phyloP scores from a whole-genome alignment of 2,888 invertebrate genomes.

The Zonitis immaculata region DNA sequence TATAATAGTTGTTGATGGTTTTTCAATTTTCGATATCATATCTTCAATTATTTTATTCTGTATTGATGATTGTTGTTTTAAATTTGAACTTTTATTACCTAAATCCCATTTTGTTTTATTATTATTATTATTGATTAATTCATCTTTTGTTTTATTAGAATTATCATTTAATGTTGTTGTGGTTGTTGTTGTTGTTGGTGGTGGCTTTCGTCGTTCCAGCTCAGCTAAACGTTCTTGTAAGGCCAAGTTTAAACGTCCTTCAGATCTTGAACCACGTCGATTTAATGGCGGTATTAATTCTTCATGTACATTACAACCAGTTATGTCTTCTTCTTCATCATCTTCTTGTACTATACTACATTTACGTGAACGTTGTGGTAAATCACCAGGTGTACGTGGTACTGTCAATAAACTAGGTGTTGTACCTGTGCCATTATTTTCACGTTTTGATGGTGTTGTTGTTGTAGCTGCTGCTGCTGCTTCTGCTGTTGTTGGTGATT shows the following conservation, averaged over 20 bases:
- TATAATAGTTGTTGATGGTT: slow-evolving; percentile 48
- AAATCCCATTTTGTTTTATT: slow-evolving; percentile 39
- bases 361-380: slow-evolving; percentile 71
- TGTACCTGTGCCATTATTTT: slow-evolving; percentile 33
- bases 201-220: slow-evolving; percentile 52
- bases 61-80: slow-evolving; percentile 31
- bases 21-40: slow-evolving; percentile 22
- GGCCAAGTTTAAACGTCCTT: slow-evolving; percentile 69
- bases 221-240: slow-evolving; percentile 60
- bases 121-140: background rate
- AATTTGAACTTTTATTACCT: slow-evolving; percentile 38
- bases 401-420: slow-evolving; percentile 53
- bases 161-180: background rate
- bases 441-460: slow-evolving; percentile 36
- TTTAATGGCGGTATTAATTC: slow-evolving; percentile 55
- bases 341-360: slow-evolving; percentile 92
- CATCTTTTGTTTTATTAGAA: slow-evolving; percentile 1
- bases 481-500: no score
- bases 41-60: slow-evolving; percentile 31
- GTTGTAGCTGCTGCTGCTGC: no score
- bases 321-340: slow-evolving; percentile 80
- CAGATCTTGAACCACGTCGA: slow-evolving; percentile 72
- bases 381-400: slow-evolving; percentile 65
- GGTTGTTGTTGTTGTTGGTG: slow-evolving; percentile 15
- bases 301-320: slow-evolving; percentile 56